These are phyloP conservation scores for Beroe ovata DNA, from an alignment of 37 sponge, comb jelly and placozoan genomes.

Conservation along the genomic window DNA sequence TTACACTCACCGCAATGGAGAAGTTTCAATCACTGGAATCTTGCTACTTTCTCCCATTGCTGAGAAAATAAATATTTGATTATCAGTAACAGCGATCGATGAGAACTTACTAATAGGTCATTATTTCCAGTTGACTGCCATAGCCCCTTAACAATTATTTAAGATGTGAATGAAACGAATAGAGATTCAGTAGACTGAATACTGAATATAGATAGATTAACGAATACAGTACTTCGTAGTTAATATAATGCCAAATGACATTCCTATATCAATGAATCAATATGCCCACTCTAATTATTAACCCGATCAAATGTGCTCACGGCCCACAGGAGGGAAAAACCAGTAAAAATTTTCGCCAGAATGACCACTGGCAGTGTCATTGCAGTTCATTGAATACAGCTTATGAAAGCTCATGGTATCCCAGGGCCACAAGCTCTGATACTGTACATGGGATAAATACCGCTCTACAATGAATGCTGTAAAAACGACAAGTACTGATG, in stretches of 20 bases:
- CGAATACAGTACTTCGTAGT: too few relatives aligned
- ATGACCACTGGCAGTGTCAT: background rate
- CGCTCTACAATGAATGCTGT: conserved; percentile 31
- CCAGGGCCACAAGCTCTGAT: conserved; percentile 20
- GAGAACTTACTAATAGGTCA: too few relatives aligned
- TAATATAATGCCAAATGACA: too few relatives aligned
- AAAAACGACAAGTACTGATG: background rate
- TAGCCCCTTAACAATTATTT: too few relatives aligned
- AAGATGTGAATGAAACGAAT: too few relatives aligned
- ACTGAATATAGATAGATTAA: too few relatives aligned
- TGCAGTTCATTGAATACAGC: background rate
- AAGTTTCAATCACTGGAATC: conserved; percentile 46
- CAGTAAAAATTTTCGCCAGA: background rate
- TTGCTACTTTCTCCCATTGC: conserved; percentile 49
- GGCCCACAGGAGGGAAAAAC: conserved; percentile 34
- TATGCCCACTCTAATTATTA: too few relatives aligned
- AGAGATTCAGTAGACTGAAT: too few relatives aligned
- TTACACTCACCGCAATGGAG: conserved; percentile 4
- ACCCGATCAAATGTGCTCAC: conserved; percentile 22
- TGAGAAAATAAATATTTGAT: too few relatives aligned
- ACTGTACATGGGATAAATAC: conserved; percentile 3
- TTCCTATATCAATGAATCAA: too few relatives aligned
- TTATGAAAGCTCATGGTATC: background rate
- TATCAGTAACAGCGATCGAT: too few relatives aligned
- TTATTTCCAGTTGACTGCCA: too few relatives aligned